Conservation (phyloP, 2,113 vertebrate genomes). For the Crotalus viridis region DNA sequence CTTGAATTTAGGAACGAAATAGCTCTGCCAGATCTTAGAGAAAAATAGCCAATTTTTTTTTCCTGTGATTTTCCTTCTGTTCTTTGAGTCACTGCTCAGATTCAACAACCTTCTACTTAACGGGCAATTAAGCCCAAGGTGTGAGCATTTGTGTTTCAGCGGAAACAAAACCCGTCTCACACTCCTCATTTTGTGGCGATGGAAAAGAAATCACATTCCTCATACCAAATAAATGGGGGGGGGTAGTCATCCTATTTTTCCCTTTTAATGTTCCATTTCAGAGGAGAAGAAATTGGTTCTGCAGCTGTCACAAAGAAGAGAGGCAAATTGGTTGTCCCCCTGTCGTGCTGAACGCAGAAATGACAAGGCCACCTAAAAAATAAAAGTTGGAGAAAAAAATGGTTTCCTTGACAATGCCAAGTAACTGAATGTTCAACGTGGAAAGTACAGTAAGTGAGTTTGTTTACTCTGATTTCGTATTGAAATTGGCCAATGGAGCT, state of each 20-base stretch:
- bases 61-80: not conserved
- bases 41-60: not conserved
- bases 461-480: not conserved
- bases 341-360: not conserved
- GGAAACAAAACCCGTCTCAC: not conserved
- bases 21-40: not conserved
- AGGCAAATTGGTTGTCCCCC: not conserved
- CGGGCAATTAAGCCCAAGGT: not conserved
- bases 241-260: not conserved
- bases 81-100: not conserved
- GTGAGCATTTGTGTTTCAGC: not conserved
- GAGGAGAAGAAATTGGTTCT: not conserved
- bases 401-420: not conserved
- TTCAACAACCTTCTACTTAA: not conserved
- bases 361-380: constrained; percentile 1
- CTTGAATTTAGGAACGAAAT: not conserved
- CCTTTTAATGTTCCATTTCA: not conserved
- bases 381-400: not conserved
- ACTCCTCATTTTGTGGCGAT: not conserved
- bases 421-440: not conserved
- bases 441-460: not conserved
- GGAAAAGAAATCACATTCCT: not conserved
- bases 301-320: not conserved
- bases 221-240: not conserved
- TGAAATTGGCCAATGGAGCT: not conserved